Percentiles rank a stretch among this genome's conserved stretches.
These are phyloP conservation scores for Idris sp. DNA, from an alignment of 1,140 invertebrate species.

Conservation along the genomic window DNA sequence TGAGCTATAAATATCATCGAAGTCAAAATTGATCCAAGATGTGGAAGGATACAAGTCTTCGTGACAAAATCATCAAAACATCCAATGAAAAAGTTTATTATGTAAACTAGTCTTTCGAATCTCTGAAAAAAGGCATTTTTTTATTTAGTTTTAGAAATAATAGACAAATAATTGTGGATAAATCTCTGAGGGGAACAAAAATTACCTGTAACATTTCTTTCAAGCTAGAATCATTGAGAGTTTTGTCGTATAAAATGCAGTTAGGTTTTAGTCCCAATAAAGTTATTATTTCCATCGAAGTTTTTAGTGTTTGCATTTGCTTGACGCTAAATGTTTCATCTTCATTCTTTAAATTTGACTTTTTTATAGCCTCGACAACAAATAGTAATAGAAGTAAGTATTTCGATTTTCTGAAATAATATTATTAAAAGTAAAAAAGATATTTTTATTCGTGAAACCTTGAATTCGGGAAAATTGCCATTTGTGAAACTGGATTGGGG, in stretches of 20 bases:
- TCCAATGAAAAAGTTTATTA: conserved; percentile 68
- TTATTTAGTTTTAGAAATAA: no score
- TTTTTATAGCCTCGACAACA: conserved; percentile 59
- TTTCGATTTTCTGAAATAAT: conserved; percentile 63
- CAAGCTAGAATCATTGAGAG: conserved; percentile 62
- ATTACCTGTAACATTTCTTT: conserved; percentile 64
- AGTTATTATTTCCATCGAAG: conserved; percentile 80
- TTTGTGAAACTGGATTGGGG: no score
- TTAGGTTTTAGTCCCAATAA: conserved; percentile 81
- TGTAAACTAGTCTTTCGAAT: conserved; percentile 70
- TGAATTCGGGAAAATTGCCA: no score
- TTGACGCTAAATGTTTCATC: conserved; percentile 80
- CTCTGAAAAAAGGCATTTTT: conserved; percentile 69
- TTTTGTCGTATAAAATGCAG: conserved; percentile 32
- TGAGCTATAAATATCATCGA: conserved; percentile 84
- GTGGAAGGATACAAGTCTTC: conserved; percentile 70
- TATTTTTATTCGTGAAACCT: no score
- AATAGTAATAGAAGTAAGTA: conserved; percentile 64
- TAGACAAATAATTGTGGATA: no score
- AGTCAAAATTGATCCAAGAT: conserved; percentile 80
- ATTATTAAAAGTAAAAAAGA: conserved; percentile 9
- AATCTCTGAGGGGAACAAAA: no score
- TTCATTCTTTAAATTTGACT: conserved; percentile 54
- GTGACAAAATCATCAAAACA: conserved; percentile 72
- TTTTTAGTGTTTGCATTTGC: conserved; percentile 79